phyloP scores from a whole-genome alignment of 2,113 vertebrate species.

The Carassius auratus region DNA sequence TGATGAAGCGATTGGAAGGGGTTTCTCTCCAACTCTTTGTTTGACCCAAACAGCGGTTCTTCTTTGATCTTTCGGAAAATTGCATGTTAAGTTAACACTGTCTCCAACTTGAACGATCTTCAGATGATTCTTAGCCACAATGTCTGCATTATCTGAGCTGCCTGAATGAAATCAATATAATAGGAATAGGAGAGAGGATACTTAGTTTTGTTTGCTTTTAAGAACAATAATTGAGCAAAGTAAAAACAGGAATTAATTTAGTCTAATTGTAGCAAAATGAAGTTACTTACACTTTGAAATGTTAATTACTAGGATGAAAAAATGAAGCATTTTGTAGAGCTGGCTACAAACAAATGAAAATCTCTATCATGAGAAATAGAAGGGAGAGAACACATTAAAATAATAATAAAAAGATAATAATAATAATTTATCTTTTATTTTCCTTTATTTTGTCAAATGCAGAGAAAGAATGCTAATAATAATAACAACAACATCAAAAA shows the following conservation, averaged over 20 bases:
- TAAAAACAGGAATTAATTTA: neutral
- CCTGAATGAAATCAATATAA: neutral
- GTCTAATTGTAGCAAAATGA: neutral
- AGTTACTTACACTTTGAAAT: slow-evolving; percentile 8
- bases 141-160: neutral
- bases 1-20: no score
- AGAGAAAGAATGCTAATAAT: no score
- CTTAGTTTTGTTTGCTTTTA: neutral
- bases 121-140: no score
- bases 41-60: no score
- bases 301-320: neutral
- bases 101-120: no score
- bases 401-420: neutral
- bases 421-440: neutral
- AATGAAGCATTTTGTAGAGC: neutral
- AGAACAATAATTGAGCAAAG: neutral
- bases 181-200: neutral
- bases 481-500: neutral
- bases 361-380: neutral
- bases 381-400: neutral
- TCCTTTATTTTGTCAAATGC: no score
- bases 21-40: no score
- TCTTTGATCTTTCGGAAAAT: no score
- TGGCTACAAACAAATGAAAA: neutral
- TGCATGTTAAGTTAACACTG: no score